Conservation (phyloP, 2,888 invertebrate species). For the Eupithecia vulgata region DNA sequence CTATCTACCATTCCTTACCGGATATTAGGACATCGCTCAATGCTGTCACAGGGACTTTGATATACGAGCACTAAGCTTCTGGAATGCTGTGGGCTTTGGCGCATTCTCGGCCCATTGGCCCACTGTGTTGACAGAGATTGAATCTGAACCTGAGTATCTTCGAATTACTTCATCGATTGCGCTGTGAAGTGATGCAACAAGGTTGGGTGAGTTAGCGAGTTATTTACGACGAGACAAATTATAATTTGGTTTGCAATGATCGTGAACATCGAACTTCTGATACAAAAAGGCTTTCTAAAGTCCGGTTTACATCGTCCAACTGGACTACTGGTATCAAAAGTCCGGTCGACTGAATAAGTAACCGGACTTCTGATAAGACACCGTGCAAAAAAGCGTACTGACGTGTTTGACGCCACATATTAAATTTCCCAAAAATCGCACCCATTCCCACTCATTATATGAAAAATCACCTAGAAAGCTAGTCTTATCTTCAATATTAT, state of each 20-base stretch:
- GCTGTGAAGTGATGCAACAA: background rate
- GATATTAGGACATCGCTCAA: constrained; percentile 79
- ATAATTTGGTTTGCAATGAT: background rate
- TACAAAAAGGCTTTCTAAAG: background rate
- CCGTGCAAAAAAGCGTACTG: background rate
- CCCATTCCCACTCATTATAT: background rate
- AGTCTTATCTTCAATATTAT: background rate
- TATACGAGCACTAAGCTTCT: constrained; percentile 52
- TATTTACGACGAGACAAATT: background rate
- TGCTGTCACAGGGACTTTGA: constrained; percentile 62
- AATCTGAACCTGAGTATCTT: constrained; percentile 26
- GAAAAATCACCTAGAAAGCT: background rate
- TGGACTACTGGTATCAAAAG: background rate
- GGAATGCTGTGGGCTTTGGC: constrained; percentile 32
- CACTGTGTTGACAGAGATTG: constrained; percentile 32
- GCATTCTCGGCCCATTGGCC: constrained; percentile 31
- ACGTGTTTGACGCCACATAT: background rate
- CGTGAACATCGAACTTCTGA: background rate
- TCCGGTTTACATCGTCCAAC: background rate
- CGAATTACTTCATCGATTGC: constrained; percentile 6
- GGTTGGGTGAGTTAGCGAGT: background rate
- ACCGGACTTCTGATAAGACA: background rate
- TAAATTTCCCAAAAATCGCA: background rate
- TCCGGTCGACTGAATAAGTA: too few relatives aligned
- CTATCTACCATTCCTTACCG: constrained; percentile 63